Conservation (phyloP, 1,140 invertebrate genomes). For the Dryas iulia region DNA sequence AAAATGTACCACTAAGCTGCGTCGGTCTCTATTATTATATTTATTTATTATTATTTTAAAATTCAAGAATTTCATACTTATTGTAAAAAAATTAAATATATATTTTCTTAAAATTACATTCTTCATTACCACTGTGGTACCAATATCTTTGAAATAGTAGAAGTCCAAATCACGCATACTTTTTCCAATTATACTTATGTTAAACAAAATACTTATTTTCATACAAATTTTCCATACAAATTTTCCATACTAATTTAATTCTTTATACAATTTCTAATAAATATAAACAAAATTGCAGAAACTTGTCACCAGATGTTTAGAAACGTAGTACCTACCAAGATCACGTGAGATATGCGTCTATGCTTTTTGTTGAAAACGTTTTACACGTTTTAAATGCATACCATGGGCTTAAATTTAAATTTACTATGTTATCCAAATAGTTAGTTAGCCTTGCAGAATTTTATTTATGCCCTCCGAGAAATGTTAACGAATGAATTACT, state of each 20-base stretch:
- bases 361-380: constrained; percentile 56
- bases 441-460: constrained; percentile 47
- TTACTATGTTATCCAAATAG: constrained; percentile 69
- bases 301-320: constrained; percentile 11
- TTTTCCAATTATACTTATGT: background rate
- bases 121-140: too few relatives aligned
- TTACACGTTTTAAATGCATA: constrained; percentile 63
- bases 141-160: too few relatives aligned
- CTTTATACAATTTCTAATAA: background rate
- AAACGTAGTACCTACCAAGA: constrained; percentile 37
- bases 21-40: too few relatives aligned
- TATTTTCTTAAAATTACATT: too few relatives aligned
- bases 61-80: too few relatives aligned
- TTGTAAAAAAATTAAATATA: too few relatives aligned
- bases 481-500: constrained; percentile 53
- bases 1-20: too few relatives aligned
- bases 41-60: too few relatives aligned
- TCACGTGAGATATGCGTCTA: constrained; percentile 63
- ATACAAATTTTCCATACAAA: background rate
- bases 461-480: constrained; percentile 57
- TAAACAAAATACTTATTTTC: background rate
- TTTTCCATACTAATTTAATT: background rate
- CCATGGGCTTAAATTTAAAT: constrained; percentile 67
- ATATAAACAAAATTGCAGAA: constrained; percentile 7
- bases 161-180: background rate